Base-by-base conservation (phyloP, 2,888 invertebrate genomes). In the Alitta virens region DNA sequence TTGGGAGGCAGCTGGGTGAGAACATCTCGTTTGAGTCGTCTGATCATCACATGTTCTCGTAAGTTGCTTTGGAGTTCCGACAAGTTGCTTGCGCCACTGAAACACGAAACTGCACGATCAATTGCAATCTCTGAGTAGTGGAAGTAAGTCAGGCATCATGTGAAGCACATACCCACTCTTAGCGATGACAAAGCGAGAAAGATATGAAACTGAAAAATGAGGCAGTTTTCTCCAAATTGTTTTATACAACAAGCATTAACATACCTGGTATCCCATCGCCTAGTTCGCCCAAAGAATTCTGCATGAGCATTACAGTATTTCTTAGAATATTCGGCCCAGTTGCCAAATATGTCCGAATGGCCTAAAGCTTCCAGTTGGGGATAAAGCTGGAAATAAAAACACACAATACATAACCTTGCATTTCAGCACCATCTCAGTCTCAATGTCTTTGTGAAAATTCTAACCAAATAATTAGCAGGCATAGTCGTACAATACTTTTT, bases 51-150 rank as follows among this genome's bases (percentile, higher is more conserved):
- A 26, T 64, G 55, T 2, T 63, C 58, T 3, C 62, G 64, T 58
- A 79, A 60, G 40, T 68, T 70, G 43, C 66, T 60, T 65, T 78
- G 76, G 9, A 79, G 69, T 53, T 79, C 78, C 54, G 75, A 73
- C 46, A 78, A 64, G 56, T 79, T 78, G 67, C 75, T 76, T 3
- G 78, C 77, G 26, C 79, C 79, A 71, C 79, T 79, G 60, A 40
- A 46, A 46, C 40, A 40, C 40, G 12, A 40, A 40, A 40, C 40
- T 12, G 12, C 9, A 40, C 40, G 9, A 9, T 40, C 16, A 16
- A 40, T 40, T 16, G 9, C n/a, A n/a, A n/a, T n/a, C n/a, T n/a
- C n/a, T n/a, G n/a, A n/a, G n/a, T n/a, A n/a, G n/a, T 51, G 16
- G 55, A 16, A 42, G n/a, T 12, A 46, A 18, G 7, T 12, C 54